A percentile compares a stretch with the other conserved stretches of the same genome.
These are phyloP conservation scores for Sinella curviseta DNA, from an alignment of 1,140 invertebrate genomes.

Conservation along the genomic window DNA sequence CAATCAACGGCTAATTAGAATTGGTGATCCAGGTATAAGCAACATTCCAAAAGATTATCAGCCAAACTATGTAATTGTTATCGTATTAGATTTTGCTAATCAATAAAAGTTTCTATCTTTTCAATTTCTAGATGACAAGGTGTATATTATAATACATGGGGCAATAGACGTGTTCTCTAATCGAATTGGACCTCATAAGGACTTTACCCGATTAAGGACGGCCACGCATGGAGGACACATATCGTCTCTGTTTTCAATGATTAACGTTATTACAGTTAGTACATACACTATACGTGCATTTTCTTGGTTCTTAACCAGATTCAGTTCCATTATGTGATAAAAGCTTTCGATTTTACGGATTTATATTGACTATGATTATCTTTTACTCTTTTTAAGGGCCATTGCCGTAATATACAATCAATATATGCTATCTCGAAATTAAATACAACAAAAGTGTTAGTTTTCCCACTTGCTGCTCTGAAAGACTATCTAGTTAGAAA, in stretches of 20 bases:
- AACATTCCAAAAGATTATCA: neutral
- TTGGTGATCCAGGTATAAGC: conserved; percentile 18
- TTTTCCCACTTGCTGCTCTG: neutral
- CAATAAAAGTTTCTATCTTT: neutral
- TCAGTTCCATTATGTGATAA: no score
- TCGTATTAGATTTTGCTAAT: neutral
- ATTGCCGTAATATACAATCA: neutral
- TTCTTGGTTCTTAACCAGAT: neutral
- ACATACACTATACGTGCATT: neutral
- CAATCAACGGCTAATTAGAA: neutral
- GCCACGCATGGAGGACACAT: neutral
- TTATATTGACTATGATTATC: no score
- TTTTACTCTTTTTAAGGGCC: neutral
- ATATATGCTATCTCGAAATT: neutral
- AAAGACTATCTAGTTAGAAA: neutral
- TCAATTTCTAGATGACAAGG: neutral
- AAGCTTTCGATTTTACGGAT: no score
- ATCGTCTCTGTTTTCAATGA: neutral
- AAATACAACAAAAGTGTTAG: neutral
- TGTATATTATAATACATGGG: neutral
- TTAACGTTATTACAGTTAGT: conserved; percentile 2
- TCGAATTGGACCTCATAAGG: neutral
- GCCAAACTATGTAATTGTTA: neutral
- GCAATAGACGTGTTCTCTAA: neutral
- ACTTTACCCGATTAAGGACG: neutral